A percentile compares a stretch with the other conserved stretches of the same genome.
phyloP scores from a whole-genome alignment of 2,888 invertebrate species.

The Erebia aethiops region DNA sequence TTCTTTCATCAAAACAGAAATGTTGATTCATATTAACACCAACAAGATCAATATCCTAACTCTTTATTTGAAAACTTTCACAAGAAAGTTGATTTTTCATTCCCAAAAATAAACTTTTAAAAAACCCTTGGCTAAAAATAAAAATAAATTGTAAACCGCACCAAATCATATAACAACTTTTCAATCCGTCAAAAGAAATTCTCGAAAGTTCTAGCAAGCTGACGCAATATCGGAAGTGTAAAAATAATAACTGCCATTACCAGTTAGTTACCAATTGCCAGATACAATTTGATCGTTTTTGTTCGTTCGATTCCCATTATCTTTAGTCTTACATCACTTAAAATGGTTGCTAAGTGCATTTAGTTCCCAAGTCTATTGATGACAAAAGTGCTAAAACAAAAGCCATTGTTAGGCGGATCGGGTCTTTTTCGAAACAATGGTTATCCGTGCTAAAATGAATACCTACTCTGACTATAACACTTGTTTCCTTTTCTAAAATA shows the following conservation, averaged over 20 bases:
- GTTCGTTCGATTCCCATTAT: slow-evolving; percentile 21
- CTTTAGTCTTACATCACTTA: slow-evolving; percentile 14
- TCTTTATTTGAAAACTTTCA: too few species aligned
- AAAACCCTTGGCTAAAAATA: neutral
- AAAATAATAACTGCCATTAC: slow-evolving; percentile 20
- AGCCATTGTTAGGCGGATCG: slow-evolving; percentile 29
- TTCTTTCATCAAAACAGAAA: too few species aligned
- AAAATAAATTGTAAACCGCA: neutral
- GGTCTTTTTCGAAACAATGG: slow-evolving; percentile 34
- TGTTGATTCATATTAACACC: too few species aligned
- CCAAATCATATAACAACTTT: neutral
- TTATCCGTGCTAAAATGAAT: slow-evolving; percentile 30
- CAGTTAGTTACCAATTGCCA: neutral
- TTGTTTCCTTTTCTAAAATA: slow-evolving; percentile 25
- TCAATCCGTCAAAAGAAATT: slow-evolving; percentile 10
- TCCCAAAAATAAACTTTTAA: neutral
- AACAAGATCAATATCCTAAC: too few species aligned
- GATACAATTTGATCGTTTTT: slow-evolving; percentile 14
- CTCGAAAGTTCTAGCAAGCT: slow-evolving; percentile 46
- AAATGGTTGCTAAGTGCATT: slow-evolving; percentile 40
- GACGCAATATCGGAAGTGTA: slow-evolving; percentile 50
- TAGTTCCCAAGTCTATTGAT: slow-evolving; percentile 33
- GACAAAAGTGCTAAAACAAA: slow-evolving; percentile 35
- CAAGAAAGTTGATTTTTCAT: too few species aligned
- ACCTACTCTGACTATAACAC: slow-evolving; percentile 16